Evolutionary conservation across 2,888 invertebrate genomes (phyloP).

Genomic region (Seira ritae): DNA sequence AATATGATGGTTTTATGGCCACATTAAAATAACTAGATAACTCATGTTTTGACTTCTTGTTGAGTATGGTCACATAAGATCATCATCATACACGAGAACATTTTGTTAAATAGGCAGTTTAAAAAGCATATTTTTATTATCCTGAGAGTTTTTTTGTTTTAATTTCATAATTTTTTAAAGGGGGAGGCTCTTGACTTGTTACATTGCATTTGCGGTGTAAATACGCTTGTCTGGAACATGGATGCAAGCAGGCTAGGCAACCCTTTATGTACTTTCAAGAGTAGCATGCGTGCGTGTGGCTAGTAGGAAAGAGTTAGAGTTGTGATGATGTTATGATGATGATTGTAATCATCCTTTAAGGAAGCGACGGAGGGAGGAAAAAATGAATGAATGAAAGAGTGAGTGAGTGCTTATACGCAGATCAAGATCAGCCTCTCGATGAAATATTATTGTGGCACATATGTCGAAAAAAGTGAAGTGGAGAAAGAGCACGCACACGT

Average conservation of each 20-base stretch:
- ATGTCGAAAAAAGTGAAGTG: neutral
- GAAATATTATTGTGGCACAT: conserved; percentile 11
- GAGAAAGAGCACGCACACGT: neutral
- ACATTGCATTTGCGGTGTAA: neutral
- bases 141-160: too few species aligned
- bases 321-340: neutral
- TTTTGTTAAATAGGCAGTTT: neutral
- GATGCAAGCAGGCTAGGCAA: too few species aligned
- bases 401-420: neutral
- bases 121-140: neutral
- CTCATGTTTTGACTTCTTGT: conserved; percentile 3
- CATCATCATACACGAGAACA: neutral
- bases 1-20: neutral
- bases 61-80: neutral
- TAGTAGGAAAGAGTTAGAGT: neutral
- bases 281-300: neutral
- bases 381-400: neutral
- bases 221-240: neutral
- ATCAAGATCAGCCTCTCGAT: neutral
- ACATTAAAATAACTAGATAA: neutral
- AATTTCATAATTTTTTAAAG: neutral
- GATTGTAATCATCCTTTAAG: neutral
- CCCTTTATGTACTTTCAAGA: neutral
- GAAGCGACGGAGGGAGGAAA: neutral
- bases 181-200: neutral